Conservation (phyloP, 2,888 invertebrate species). For the Cordilura impudica region DNA sequence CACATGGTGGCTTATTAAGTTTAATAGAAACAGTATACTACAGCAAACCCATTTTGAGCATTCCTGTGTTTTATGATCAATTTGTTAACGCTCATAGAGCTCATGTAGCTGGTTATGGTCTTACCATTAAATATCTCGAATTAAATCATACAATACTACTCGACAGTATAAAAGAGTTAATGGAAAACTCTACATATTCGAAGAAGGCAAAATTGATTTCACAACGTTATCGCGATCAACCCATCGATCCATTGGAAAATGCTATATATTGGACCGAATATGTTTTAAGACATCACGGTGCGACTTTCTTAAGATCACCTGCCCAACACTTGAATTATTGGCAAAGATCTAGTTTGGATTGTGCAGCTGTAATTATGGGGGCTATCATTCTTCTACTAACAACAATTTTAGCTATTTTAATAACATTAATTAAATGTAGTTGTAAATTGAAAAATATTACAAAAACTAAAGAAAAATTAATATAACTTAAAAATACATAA, state of each 20-base stretch:
- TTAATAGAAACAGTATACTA: constrained; percentile 77
- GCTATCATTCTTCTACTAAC: not conserved
- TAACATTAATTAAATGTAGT: constrained; percentile 2
- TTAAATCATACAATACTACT: constrained; percentile 58
- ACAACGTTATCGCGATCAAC: constrained; percentile 72
- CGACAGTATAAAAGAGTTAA: constrained; percentile 64
- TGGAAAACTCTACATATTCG: constrained; percentile 65
- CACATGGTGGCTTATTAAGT: constrained; percentile 79
- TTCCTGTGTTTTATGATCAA: constrained; percentile 77
- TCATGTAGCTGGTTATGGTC: constrained; percentile 69
- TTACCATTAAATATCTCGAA: constrained; percentile 63
- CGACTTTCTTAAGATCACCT: constrained; percentile 69
- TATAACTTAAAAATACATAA: too few relatives aligned
- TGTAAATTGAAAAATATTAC: not conserved
- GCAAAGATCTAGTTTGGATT: constrained; percentile 70
- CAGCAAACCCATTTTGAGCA: constrained; percentile 76
- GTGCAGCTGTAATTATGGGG: constrained; percentile 64
- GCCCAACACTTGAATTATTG: constrained; percentile 67
- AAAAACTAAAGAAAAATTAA: not conserved
- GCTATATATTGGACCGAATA: constrained; percentile 77
- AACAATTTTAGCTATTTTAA: not conserved
- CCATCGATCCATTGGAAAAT: constrained; percentile 69
- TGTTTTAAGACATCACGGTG: constrained; percentile 72
- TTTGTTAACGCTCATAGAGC: constrained; percentile 71
- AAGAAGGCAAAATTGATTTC: constrained; percentile 66